Conservation (phyloP, 2,888 invertebrate species). For the Cetonia aurata region DNA sequence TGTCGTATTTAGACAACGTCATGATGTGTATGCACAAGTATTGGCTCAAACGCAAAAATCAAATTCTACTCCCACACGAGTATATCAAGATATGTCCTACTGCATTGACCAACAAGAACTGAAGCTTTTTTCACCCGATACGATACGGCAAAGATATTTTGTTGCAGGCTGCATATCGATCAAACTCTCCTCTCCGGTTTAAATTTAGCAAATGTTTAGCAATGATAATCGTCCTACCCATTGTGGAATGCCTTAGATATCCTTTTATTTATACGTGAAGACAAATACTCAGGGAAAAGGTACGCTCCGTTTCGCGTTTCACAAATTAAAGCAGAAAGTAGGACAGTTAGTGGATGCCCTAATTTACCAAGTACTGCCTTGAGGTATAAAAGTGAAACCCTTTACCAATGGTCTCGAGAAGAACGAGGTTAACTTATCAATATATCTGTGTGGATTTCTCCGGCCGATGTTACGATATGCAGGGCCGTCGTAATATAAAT, state of each 20-base stretch:
- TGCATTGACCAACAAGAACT: constrained; percentile 51
- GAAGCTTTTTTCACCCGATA: constrained; percentile 49
- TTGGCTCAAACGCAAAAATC: background rate
- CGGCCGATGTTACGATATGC: background rate
- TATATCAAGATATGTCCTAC: constrained; percentile 24
- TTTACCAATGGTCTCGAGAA: constrained; percentile 8
- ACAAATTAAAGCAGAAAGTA: constrained; percentile 2
- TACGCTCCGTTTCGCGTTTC: constrained; percentile 5
- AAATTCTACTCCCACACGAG: constrained; percentile 6
- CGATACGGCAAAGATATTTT: constrained; percentile 35
- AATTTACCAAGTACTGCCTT: constrained; percentile 27
- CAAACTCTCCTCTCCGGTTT: constrained; percentile 40
- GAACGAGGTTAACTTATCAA: constrained; percentile 33
- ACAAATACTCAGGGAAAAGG: constrained; percentile 13
- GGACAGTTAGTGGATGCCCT: constrained; percentile 28
- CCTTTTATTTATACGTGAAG: constrained; percentile 16
- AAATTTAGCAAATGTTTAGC: constrained; percentile 37
- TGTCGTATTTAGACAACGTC: constrained; percentile 39
- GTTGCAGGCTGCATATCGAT: constrained; percentile 43
- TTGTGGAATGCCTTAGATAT: constrained; percentile 21
- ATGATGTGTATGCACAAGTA: background rate
- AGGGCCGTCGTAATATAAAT: constrained; percentile 7
- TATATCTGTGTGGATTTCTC: constrained; percentile 19
- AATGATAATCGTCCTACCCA: constrained; percentile 29
- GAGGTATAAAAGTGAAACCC: constrained; percentile 28